Percentiles rank a stretch among this genome's conserved stretches.
These are phyloP conservation scores for Lepilemur septentrionalis DNA, from an alignment of 2,797 vertebrate species.

Conservation along the genomic window DNA sequence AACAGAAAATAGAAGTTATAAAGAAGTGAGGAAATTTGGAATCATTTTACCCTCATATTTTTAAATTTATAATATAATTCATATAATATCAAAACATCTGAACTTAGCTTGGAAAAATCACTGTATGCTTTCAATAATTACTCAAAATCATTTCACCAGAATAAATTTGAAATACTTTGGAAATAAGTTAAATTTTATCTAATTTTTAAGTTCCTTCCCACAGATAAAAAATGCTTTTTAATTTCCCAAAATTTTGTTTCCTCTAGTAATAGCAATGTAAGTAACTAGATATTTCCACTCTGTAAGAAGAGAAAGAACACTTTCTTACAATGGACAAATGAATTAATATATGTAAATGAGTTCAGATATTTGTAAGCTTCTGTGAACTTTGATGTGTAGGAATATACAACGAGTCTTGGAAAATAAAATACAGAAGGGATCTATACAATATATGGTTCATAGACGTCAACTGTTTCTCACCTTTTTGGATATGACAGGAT, in stretches of 20 bases:
- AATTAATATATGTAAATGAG: not conserved
- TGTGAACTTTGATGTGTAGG: not conserved
- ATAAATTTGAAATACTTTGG: not conserved
- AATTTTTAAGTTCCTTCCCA: not conserved
- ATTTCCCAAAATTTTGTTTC: not conserved
- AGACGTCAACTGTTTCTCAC: not conserved
- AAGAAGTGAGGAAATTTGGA: not conserved
- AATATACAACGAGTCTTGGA: not conserved
- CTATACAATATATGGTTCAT: not conserved
- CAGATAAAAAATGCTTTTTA: not conserved
- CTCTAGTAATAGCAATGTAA: not conserved
- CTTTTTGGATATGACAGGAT: not conserved
- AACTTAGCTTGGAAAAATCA: not conserved
- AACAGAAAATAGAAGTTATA: not conserved
- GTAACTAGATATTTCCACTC: not conserved
- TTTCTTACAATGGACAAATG: not conserved
- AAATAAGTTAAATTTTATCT: not conserved
- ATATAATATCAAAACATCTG: not conserved
- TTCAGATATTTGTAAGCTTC: not conserved
- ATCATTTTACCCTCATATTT: not conserved
- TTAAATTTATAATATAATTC: not conserved
- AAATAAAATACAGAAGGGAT: not conserved
- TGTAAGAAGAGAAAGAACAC: not conserved
- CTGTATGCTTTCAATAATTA: not conserved
- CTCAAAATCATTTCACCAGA: not conserved